Evolutionary conservation across 2,113 vertebrate species (phyloP).

Genomic region (Cygnus atratus): DNA sequence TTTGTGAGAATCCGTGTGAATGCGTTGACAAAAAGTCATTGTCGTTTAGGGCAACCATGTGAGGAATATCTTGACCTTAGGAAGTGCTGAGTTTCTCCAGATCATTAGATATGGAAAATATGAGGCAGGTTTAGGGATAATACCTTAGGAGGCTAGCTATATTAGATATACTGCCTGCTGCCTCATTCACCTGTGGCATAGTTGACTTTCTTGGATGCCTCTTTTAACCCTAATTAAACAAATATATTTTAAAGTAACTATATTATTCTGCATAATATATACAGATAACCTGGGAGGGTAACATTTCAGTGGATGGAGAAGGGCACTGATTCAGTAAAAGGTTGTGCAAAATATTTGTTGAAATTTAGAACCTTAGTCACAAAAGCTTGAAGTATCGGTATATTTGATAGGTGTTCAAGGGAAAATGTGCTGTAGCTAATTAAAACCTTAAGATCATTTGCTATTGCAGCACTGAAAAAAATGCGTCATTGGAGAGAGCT

Average conservation of each 20-base stretch:
- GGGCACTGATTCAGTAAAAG: not conserved
- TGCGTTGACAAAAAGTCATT: not conserved
- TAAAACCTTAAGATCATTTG: not conserved
- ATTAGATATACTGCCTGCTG: not conserved
- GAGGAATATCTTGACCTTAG: not conserved
- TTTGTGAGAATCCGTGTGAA: not conserved
- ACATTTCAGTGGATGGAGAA: not conserved
- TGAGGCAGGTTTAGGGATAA: not conserved
- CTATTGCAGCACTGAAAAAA: not conserved
- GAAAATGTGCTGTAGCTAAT: not conserved
- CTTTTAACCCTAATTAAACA: not conserved
- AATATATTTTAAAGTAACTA: not conserved
- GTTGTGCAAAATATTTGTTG: not conserved
- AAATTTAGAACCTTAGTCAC: not conserved
- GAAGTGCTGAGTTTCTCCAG: not conserved
- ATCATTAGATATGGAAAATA: not conserved
- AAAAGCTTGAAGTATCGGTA: not conserved
- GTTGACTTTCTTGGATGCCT: not conserved
- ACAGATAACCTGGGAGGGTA: not conserved
- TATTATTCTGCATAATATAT: not conserved
- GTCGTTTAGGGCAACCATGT: not conserved
- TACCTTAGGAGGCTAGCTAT: not conserved
- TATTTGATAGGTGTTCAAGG: not conserved
- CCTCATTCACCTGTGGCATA: not conserved
- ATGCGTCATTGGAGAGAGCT: not conserved